Evolutionary conservation across 2,888 invertebrate genomes (phyloP), one percentile per base, ranked within the genome.

Genomic region (Leuctra nigra): DNA sequence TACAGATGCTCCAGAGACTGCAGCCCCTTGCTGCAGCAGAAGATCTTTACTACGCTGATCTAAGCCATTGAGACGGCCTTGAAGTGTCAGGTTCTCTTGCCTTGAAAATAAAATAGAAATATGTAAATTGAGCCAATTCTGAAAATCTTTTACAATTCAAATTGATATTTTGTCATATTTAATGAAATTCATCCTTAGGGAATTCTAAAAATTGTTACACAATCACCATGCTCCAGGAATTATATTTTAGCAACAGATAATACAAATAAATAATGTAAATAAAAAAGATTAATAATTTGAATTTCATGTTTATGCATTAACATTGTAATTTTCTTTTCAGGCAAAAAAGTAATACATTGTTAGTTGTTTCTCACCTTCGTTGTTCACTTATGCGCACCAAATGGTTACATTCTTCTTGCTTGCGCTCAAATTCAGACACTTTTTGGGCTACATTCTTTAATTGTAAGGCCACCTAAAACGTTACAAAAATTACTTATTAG

Each of bases 331-430:
- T n/a, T n/a, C n/a, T n/a, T n/a, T n/a, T n/a, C n/a, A n/a, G n/a
- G n/a, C n/a, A n/a, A n/a, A n/a, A n/a, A n/a, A n/a, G n/a, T n/a
- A n/a, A n/a, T n/a, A n/a, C n/a, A n/a, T n/a, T n/a, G n/a, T n/a
- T n/a, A n/a, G n/a, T n/a, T n/a, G n/a, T n/a, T n/a, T 29, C 29
- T 67, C 75, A 85, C 70, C 86, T 81, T 65, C 87, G 80, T 73
- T 89, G 89, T 71, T 91, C 91, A 68, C 85, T 87, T 69, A 88
- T 80, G 63, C 87, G 79, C 56, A 87, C 86, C 59, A 90, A 76
- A 68, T 87, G 87, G 9, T 86, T 81, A 66, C 87, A 88, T 68
- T 90, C 89, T 53, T 86, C 87, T 35, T 84, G 83, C 61, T 87
- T 80, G 63, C 75, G 74, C 53, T 77, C 76, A 23, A 84, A 66